Evolutionary conservation across 2,888 invertebrate genomes (phyloP).

Genomic region (Scelioninae gen. 2): DNA sequence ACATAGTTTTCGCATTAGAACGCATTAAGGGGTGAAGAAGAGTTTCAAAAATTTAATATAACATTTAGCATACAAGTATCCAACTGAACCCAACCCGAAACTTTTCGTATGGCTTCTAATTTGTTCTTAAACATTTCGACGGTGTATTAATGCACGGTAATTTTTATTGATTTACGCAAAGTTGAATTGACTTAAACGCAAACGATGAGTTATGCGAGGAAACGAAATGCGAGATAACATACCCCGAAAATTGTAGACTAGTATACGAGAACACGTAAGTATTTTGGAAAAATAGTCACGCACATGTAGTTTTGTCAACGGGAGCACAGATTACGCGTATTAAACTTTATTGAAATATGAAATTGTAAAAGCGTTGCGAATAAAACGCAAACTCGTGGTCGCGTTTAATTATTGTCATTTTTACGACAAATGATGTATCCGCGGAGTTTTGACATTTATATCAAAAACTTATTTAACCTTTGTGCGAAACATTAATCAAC

Average conservation of each 20-base stretch:
- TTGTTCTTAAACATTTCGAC: too few relatives aligned
- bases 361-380: constrained; percentile 27
- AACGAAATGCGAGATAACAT: neutral
- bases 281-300: constrained; percentile 24
- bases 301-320: constrained; percentile 16
- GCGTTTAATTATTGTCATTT: constrained; percentile 3
- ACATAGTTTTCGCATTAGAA: neutral
- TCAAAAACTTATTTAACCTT: constrained; percentile 1
- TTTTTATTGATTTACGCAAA: constrained; percentile 1
- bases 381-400: constrained; percentile 1
- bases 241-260: constrained; percentile 3
- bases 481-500: neutral
- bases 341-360: constrained; percentile 31
- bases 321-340: constrained; percentile 13
- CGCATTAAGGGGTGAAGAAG: too few relatives aligned
- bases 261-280: constrained; percentile 16
- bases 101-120: too few relatives aligned
- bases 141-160: too few relatives aligned
- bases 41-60: too few relatives aligned
- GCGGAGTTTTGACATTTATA: neutral
- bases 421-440: constrained; percentile 3
- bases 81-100: too few relatives aligned
- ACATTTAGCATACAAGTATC: too few relatives aligned
- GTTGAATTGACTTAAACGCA: neutral
- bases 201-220: neutral